phyloP scores from a whole-genome alignment of 2,888 invertebrate species.

The Pandemis cinnamomeana region DNA sequence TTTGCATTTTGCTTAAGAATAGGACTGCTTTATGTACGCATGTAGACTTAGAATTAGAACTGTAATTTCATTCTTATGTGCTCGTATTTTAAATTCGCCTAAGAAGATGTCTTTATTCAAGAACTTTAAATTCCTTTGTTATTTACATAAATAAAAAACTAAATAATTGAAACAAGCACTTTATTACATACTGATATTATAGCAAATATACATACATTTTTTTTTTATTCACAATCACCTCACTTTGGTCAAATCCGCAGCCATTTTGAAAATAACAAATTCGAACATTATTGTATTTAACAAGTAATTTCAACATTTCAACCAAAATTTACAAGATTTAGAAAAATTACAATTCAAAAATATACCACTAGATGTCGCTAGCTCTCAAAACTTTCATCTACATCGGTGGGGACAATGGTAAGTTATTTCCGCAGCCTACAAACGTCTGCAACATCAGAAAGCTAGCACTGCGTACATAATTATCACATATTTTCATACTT shows the following conservation, averaged over 20 bases:
- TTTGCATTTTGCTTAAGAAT: too few relatives aligned
- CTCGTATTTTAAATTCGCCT: too few relatives aligned
- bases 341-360: slow-evolving; percentile 8
- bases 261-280: slow-evolving; percentile 39
- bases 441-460: background rate
- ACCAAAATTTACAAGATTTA: slow-evolving; percentile 34
- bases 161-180: slow-evolving; percentile 67
- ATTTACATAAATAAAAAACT: slow-evolving; percentile 44
- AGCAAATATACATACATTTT: slow-evolving; percentile 67
- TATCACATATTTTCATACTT: too few relatives aligned
- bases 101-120: too few relatives aligned
- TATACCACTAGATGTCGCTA: slow-evolving; percentile 2
- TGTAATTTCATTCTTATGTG: too few relatives aligned
- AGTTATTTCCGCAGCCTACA: background rate
- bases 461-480: background rate
- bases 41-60: too few relatives aligned
- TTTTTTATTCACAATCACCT: slow-evolving; percentile 57
- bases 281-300: slow-evolving; percentile 37
- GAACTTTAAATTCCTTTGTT: too few relatives aligned
- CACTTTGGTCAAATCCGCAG: slow-evolving; percentile 59
- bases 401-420: background rate
- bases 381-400: background rate
- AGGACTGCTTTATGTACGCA: too few relatives aligned
- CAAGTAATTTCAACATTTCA: slow-evolving; percentile 41
- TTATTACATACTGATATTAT: slow-evolving; percentile 66